These are phyloP conservation scores for Eueides isabella DNA, from an alignment of 1,140 invertebrate genomes.

Conservation along the genomic window DNA sequence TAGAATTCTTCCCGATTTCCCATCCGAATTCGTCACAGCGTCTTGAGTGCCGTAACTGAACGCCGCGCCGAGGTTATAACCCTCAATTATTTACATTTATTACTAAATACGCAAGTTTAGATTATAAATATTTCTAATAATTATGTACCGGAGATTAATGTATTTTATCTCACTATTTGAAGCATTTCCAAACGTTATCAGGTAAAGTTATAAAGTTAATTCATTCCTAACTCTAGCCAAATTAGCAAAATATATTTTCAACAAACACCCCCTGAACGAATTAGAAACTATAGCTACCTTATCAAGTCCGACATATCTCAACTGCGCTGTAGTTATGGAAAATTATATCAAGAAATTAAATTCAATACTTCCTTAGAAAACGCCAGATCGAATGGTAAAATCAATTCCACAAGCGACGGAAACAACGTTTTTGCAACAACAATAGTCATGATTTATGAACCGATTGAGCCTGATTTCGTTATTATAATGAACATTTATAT, in stretches of 20 bases:
- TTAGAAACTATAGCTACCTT: not conserved
- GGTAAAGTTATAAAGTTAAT: no score
- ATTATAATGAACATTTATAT: conserved; percentile 24
- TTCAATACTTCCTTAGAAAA: conserved; percentile 4
- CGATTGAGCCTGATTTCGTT: conserved; percentile 22
- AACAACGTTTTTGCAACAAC: conserved; percentile 33
- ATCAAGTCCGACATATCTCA: no score
- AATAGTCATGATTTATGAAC: conserved; percentile 28
- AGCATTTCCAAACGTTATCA: no score
- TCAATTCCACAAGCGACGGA: conserved; percentile 30
- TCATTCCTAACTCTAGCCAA: no score
- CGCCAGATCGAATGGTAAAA: conserved; percentile 30
- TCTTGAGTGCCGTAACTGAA: no score
- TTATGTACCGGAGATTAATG: not conserved
- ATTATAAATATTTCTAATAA: not conserved
- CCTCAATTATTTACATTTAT: no score
- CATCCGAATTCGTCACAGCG: no score
- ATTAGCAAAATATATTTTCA: no score
- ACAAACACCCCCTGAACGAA: not conserved
- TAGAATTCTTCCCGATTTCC: not conserved
- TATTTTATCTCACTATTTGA: not conserved
- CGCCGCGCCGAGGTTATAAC: no score
- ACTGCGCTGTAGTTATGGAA: not conserved
- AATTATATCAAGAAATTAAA: not conserved
- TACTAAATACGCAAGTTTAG: no score